phyloP scores from a whole-genome alignment of 37 sponge, comb jelly and placozoan genomes.

The Diacarnus erythraeanus region DNA sequence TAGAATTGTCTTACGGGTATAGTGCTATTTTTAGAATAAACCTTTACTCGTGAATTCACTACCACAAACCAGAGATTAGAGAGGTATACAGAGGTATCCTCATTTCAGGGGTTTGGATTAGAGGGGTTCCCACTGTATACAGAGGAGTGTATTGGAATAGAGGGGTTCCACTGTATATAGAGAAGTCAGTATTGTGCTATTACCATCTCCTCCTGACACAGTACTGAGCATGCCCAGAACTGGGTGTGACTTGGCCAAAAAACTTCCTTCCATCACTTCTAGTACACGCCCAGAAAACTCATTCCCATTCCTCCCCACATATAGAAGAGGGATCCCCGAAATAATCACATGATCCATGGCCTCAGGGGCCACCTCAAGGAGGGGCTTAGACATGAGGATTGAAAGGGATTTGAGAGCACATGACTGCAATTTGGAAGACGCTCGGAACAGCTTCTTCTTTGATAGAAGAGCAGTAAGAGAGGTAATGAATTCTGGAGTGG shows the following conservation, averaged over 20 bases:
- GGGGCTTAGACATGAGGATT: constrained; percentile 19
- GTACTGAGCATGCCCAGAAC: constrained; percentile 15
- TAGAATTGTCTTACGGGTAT: too few relatives aligned
- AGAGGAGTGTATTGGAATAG: too few relatives aligned
- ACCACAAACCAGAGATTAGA: too few relatives aligned
- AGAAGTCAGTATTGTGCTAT: too few relatives aligned
- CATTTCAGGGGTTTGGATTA: too few relatives aligned
- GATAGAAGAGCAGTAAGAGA: constrained; percentile 9
- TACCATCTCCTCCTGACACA: constrained; percentile 4
- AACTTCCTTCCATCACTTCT: constrained; percentile 8
- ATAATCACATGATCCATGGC: constrained; percentile 22
- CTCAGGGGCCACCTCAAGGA: constrained; percentile 4
- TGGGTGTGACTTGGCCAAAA: constrained; percentile 29
- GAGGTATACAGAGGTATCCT: too few relatives aligned
- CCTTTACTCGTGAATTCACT: too few relatives aligned
- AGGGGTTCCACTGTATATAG: too few relatives aligned
- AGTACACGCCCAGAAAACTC: constrained; percentile 20
- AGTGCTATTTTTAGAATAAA: too few relatives aligned
- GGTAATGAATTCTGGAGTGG: neutral
- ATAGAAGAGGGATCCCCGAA: constrained; percentile 28
- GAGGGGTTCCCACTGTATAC: too few relatives aligned
- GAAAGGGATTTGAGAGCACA: constrained; percentile 6
- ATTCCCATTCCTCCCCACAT: constrained; percentile 46
- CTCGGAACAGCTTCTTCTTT: neutral
- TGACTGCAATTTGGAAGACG: constrained; percentile 16